Percentiles rank a stretch among this genome's conserved stretches.
Evolutionary conservation across 1,140 invertebrate species (phyloP).

Genomic region (Sitodiplosis mosellana): DNA sequence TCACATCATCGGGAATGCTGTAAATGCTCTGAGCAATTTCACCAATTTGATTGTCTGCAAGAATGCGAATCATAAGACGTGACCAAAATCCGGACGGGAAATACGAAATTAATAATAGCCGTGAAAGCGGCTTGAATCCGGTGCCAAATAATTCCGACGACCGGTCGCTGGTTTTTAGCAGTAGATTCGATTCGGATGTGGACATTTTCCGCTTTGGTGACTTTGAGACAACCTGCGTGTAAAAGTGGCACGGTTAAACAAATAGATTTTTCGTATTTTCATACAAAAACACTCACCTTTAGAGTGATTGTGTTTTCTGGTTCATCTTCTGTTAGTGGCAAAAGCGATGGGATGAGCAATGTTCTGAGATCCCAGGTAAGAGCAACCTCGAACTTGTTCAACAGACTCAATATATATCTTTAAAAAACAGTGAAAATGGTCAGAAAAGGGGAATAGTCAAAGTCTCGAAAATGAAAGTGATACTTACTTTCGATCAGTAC

Average conservation of each 20-base stretch:
- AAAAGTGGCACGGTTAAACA: conserved; percentile 13
- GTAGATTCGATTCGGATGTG: conserved; percentile 2
- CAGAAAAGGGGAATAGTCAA: background rate
- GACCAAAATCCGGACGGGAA: conserved; percentile 98
- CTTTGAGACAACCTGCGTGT: background rate
- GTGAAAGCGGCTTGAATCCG: conserved; percentile 36
- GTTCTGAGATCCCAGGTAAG: conserved; percentile 89
- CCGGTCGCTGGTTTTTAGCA: background rate
- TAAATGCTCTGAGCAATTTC: conserved; percentile 41
- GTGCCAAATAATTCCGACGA: conserved; percentile 8
- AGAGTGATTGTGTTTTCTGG: background rate
- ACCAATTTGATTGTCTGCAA: conserved; percentile 75
- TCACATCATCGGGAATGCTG: background rate
- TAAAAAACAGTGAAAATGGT: background rate
- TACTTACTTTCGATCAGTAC: background rate
- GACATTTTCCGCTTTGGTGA: background rate
- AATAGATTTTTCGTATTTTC: background rate
- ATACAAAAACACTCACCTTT: background rate
- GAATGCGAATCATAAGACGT: conserved; percentile 71
- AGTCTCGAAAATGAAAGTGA: background rate
- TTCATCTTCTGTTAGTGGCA: conserved; percentile 62
- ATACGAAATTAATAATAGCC: conserved; percentile 80
- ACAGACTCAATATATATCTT: conserved; percentile 66
- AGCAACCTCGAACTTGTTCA: conserved; percentile 96
- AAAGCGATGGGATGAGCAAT: conserved; percentile 76